Evolutionary conservation across 1,140 invertebrate genomes (phyloP).

Genomic region (Drosophila mauritiana): DNA sequence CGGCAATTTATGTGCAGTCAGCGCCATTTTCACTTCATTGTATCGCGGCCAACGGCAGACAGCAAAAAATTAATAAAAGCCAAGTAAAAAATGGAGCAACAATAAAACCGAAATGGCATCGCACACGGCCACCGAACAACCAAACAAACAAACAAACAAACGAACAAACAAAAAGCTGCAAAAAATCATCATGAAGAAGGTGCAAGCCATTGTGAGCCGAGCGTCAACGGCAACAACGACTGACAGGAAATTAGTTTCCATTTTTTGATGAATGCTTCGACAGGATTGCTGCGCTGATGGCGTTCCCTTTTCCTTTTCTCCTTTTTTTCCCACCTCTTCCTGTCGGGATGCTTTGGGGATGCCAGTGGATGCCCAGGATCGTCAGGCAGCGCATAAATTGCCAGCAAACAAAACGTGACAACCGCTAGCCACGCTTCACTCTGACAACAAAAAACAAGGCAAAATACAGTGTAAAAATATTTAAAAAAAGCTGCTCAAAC

Average conservation of each 20-base stretch:
- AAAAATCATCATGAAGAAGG: conserved; percentile 63
- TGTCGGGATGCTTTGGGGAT: conserved; percentile 29
- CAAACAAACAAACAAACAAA: no score
- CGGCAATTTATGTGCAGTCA: conserved; percentile 80
- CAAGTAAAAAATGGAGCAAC: conserved; percentile 77
- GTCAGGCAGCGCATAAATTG: conserved; percentile 75
- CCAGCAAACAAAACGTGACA: conserved; percentile 75
- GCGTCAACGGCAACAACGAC: conserved; percentile 75
- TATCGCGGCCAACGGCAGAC: conserved; percentile 78
- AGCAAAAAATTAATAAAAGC: conserved; percentile 79
- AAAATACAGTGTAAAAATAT: conserved; percentile 1
- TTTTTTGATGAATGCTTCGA: conserved; percentile 84
- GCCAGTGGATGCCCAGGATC: conserved; percentile 53
- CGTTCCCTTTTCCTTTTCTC: conserved; percentile 28
- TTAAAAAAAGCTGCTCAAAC: conserved; percentile 9
- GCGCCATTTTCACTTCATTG: conserved; percentile 81
- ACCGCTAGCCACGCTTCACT: conserved; percentile 77
- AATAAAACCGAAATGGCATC: conserved; percentile 77
- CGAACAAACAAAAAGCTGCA: conserved; percentile 26
- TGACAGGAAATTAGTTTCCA: conserved; percentile 84
- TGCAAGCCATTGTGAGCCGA: conserved; percentile 69
- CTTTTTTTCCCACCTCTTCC: conserved; percentile 35
- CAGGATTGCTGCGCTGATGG: conserved; percentile 75
- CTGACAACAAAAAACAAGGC: conserved; percentile 36
- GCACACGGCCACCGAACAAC: conserved; percentile 7